Percentiles rank a stretch among this genome's conserved stretches.
phyloP scores from a whole-genome alignment of 2,113 vertebrate genomes.

The Esox niger region DNA sequence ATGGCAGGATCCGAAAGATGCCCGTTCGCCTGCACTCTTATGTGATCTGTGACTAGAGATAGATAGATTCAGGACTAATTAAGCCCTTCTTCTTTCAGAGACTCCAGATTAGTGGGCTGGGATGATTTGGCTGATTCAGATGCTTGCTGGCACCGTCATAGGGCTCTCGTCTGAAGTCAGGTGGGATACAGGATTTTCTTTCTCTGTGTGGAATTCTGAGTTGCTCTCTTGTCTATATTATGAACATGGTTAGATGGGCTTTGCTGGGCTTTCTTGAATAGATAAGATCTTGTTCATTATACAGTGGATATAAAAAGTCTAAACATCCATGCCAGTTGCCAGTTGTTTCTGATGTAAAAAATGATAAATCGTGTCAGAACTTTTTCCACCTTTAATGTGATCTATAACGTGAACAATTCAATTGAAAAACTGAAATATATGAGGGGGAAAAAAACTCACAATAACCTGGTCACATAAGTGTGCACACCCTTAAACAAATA shows the following conservation, averaged over 20 bases:
- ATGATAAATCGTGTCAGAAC: no score
- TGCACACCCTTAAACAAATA: no score
- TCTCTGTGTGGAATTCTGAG: conserved; percentile 23
- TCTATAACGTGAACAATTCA: no score
- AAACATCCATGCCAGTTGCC: no score
- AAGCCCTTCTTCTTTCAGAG: conserved; percentile 46
- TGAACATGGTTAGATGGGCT: conserved; percentile 3
- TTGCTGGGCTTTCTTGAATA: conserved; percentile 28
- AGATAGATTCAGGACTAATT: conserved; percentile 54
- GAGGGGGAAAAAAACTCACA: no score
- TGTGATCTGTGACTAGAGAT: conserved; percentile 22
- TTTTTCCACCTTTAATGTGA: no score
- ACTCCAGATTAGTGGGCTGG: not conserved
- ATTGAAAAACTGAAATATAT: no score
- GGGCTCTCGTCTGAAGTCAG: not conserved
- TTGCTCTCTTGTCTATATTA: conserved; percentile 13
- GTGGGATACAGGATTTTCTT: conserved; percentile 40
- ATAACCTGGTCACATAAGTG: no score
- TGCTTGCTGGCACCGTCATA: not conserved
- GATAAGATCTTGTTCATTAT: conserved; percentile 30
- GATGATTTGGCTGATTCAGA: not conserved
- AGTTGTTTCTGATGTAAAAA: no score
- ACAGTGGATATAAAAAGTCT: no score
- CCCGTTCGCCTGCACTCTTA: not conserved
- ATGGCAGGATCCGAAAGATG: no score